A percentile compares a stretch with the other conserved stretches of the same genome.
Evolutionary conservation across 2,797 vertebrate genomes (phyloP).

Genomic region (Labroides dimidiatus): DNA sequence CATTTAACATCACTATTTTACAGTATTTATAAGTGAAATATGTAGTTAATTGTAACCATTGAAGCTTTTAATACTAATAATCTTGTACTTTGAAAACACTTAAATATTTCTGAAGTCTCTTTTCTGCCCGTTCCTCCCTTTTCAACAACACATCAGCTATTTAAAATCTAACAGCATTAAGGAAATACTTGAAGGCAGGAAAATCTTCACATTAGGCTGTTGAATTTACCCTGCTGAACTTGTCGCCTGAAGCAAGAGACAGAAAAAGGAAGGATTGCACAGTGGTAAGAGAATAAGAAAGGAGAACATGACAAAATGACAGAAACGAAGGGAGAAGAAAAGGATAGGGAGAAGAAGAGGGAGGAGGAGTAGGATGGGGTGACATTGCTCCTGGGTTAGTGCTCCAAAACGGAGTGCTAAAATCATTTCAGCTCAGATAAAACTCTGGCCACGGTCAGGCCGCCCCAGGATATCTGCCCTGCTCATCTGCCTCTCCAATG

Average conservation of each 20-base stretch:
- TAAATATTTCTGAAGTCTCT: no score
- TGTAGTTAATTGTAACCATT: no score
- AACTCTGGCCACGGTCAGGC: conserved; percentile 74
- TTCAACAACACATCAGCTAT: no score
- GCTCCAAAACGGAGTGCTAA: conserved; percentile 87
- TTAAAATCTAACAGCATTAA: neutral
- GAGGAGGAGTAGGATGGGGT: conserved; percentile 53
- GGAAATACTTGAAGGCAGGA: neutral
- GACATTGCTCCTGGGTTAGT: conserved; percentile 96
- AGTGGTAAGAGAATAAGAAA: conserved; percentile 21
- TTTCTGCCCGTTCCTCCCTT: no score
- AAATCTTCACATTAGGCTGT: neutral
- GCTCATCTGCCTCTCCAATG: conserved; percentile 84
- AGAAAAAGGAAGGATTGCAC: conserved; percentile 7
- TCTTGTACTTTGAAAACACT: no score
- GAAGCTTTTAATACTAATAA: no score
- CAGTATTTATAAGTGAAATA: no score
- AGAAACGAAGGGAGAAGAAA: conserved; percentile 25
- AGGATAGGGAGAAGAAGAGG: conserved; percentile 24
- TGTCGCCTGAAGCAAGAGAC: neutral
- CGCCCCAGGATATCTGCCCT: conserved; percentile 88
- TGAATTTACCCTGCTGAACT: neutral
- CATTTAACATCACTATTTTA: no score
- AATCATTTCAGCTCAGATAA: conserved; percentile 87
- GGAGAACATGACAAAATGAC: conserved; percentile 36